A percentile compares a stretch with the other conserved stretches of the same genome.
Evolutionary conservation across 2,797 vertebrate species (phyloP).

Genomic region (Vireo griseus): DNA sequence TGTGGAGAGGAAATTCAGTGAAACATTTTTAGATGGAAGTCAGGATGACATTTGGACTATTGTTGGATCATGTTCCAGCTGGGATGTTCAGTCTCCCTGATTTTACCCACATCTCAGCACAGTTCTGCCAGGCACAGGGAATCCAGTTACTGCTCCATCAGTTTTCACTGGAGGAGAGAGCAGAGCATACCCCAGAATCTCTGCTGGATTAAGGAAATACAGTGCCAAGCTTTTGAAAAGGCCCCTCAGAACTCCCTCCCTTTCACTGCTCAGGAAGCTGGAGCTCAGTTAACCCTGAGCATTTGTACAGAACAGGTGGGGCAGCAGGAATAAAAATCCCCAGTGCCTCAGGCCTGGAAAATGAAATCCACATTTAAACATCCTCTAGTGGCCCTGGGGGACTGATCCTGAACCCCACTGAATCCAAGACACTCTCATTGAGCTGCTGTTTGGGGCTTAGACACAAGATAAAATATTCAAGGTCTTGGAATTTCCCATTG

Average conservation of each 20-base stretch:
- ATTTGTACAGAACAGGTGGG: background rate
- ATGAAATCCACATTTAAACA: background rate
- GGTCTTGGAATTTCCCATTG: background rate
- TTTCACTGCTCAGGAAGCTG: background rate
- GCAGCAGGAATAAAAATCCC: background rate
- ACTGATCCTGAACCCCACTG: background rate
- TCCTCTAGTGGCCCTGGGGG: background rate
- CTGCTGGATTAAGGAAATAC: background rate
- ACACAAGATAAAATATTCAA: background rate
- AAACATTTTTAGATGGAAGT: background rate
- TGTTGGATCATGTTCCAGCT: background rate
- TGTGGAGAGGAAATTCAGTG: background rate
- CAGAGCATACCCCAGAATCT: accelerated
- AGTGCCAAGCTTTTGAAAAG: background rate
- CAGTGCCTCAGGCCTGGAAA: background rate
- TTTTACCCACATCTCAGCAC: background rate
- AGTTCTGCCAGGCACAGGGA: background rate
- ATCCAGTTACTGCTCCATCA: background rate
- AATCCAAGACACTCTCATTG: accelerated
- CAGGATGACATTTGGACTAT: background rate
- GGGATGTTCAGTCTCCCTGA: background rate
- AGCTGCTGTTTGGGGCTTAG: background rate
- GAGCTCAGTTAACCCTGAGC: background rate
- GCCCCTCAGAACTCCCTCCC: background rate
- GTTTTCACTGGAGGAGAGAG: background rate